Conservation (phyloP, 64 coral and sea anemone genomes). For the Pachyseris speciosa region DNA sequence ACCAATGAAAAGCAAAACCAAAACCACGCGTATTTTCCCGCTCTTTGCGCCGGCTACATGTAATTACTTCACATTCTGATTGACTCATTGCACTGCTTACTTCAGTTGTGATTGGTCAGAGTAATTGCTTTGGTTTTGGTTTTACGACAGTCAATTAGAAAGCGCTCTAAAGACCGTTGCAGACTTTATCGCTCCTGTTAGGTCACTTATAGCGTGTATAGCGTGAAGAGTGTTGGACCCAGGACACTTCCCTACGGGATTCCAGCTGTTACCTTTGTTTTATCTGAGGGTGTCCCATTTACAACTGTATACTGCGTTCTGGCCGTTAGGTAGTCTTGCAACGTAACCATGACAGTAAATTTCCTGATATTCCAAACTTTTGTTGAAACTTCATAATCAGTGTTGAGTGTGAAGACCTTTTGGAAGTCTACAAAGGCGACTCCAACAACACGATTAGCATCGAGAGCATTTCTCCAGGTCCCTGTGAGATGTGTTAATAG, state of each 20-base stretch:
- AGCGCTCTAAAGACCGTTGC: not conserved
- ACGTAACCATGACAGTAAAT: conserved; percentile 16
- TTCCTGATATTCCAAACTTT: conserved; percentile 19
- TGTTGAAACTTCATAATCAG: conserved; percentile 9
- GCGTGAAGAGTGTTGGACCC: not conserved
- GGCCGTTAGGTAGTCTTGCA: conserved; percentile 22
- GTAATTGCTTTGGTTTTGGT: no score
- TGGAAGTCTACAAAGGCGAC: conserved; percentile 31
- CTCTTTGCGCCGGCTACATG: no score
- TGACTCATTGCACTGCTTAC: no score
- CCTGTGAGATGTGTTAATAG: conserved; percentile 7
- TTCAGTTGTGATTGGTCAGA: no score
- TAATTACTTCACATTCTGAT: no score
- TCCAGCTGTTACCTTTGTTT: conserved; percentile 7
- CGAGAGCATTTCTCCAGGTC: conserved; percentile 22
- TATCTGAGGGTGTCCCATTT: conserved; percentile 26
- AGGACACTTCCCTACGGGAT: not conserved
- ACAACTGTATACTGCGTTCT: conserved; percentile 21
- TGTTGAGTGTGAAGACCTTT: conserved; percentile 43
- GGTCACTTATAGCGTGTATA: not conserved
- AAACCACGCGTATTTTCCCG: no score
- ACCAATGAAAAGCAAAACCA: no score
- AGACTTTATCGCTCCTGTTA: not conserved
- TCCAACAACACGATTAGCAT: conserved; percentile 24
- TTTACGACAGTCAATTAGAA: no score